Evolutionary conservation across 2,888 invertebrate genomes (phyloP), one percentile per base, ranked within the genome.

Genomic region (Acanthosepion pharaonis): DNA sequence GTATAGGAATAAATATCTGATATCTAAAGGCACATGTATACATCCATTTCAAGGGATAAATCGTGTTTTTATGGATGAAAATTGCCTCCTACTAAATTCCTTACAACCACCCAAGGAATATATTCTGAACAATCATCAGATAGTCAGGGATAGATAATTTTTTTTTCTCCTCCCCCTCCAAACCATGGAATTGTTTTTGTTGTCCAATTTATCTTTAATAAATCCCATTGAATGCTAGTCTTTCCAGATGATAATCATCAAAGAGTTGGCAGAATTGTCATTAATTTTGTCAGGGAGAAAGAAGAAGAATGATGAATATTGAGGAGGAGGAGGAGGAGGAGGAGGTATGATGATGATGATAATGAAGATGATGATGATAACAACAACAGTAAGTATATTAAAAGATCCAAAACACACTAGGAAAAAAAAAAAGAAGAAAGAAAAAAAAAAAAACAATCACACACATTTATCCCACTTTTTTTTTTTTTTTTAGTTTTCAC

Each of bases 171-270:
- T n/a, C 33, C 33, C 33, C 3, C 3, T 78, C 15, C 15, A 11
- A 78, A 9, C n/a, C 78, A 78, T 78, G n/a, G n/a, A 78, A 78
- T 78, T 78, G 78, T 78, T 78, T 78, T 78, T 78, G 78, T 78
- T n/a, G 78, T 78, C 33, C 78, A 78, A 78, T 78, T 78, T 78
- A 78, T 78, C 78, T 78, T 78, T 78, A n/a, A 78, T 78, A 78
- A 78, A 78, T n/a, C n/a, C 78, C n/a, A n/a, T 78, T 11, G n/a
- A 78, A n/a, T n/a, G n/a, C 33, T 33, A 9, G n/a, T 33, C 33
- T 78, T 33, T 78, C 33, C n/a, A 78, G n/a, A 33, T 33, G 78
- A 78, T 78, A 78, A 78, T n/a, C 78, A 78, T 78, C 78, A 78
- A 78, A 78, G 78, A 33, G 78, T 33, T 78, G 78, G 78, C n/a